Evolutionary conservation across 2,797 vertebrate genomes (phyloP).

Genomic region (Pseudochirops corinnae): DNA sequence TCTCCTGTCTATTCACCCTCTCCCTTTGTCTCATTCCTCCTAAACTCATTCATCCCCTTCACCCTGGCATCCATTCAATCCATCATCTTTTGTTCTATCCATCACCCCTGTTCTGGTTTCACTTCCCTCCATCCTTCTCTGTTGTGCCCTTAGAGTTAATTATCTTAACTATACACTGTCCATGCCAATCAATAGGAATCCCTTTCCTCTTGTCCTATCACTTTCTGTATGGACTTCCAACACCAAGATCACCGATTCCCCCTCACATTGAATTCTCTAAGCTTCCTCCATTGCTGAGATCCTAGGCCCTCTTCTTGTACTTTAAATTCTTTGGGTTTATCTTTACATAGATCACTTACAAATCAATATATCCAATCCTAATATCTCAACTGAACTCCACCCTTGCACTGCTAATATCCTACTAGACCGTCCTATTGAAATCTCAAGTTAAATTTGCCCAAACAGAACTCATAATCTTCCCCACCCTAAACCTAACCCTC

Average conservation of each 20-base stretch:
- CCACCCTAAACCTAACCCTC: background rate
- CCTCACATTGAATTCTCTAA: background rate
- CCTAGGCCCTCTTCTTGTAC: background rate
- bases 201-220: background rate
- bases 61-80: background rate
- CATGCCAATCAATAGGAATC: background rate
- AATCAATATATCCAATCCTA: background rate
- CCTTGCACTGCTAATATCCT: background rate
- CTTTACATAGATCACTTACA: background rate
- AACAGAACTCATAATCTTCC: background rate
- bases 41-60: background rate
- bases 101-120: background rate
- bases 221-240: background rate
- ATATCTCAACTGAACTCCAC: background rate
- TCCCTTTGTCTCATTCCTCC: background rate
- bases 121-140: background rate
- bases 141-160: background rate
- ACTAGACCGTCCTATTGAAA: background rate
- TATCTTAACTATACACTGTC: background rate
- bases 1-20: background rate
- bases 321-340: background rate
- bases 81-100: background rate
- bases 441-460: background rate
- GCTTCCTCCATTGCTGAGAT: background rate
- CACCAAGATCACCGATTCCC: background rate